Evolutionary conservation across 2,113 vertebrate species (phyloP).

Genomic region (Gadus macrocephalus): DNA sequence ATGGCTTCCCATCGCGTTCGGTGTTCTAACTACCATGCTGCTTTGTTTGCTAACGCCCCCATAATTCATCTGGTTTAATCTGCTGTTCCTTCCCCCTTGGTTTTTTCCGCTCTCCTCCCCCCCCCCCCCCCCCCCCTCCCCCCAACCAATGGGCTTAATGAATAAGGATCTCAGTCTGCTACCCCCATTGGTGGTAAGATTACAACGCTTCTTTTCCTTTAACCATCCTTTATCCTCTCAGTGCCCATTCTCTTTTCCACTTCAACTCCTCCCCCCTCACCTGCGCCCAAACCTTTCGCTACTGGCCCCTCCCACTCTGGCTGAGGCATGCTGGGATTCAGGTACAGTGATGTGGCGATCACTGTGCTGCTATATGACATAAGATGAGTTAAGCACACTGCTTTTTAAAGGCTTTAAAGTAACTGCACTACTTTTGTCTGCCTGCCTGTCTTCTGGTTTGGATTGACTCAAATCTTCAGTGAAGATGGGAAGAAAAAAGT

Average conservation of each 20-base stretch:
- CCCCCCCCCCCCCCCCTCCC: conserved; percentile 60
- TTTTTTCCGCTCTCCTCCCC: conserved; percentile 67
- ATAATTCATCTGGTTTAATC: conserved; percentile 85
- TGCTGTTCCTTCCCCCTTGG: conserved; percentile 83
- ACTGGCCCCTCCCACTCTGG: conserved; percentile 33
- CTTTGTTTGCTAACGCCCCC: conserved; percentile 52
- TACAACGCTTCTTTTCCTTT: conserved; percentile 74
- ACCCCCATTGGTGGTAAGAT: conserved; percentile 96
- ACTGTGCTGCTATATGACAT: conserved; percentile 17
- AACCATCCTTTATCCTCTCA: conserved; percentile 38
- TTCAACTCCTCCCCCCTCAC: conserved; percentile 22
- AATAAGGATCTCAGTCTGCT: conserved; percentile 98
- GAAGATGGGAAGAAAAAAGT: neutral
- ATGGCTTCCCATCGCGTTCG: conserved; percentile 57
- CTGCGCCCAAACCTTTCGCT: conserved; percentile 36
- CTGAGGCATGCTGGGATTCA: conserved; percentile 57
- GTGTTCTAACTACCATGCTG: conserved; percentile 76
- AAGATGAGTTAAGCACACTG: conserved; percentile 24
- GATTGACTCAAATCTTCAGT: neutral
- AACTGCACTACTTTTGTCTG: conserved; percentile 18
- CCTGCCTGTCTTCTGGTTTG: neutral
- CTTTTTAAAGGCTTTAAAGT: conserved; percentile 29
- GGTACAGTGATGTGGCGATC: conserved; percentile 16
- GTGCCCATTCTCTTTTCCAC: conserved; percentile 54
- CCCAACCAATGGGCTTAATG: conserved; percentile 88